Percentiles rank a stretch among this genome's conserved stretches.
Conservation (phyloP, 2,113 vertebrate species). For the Gadus macrocephalus region DNA sequence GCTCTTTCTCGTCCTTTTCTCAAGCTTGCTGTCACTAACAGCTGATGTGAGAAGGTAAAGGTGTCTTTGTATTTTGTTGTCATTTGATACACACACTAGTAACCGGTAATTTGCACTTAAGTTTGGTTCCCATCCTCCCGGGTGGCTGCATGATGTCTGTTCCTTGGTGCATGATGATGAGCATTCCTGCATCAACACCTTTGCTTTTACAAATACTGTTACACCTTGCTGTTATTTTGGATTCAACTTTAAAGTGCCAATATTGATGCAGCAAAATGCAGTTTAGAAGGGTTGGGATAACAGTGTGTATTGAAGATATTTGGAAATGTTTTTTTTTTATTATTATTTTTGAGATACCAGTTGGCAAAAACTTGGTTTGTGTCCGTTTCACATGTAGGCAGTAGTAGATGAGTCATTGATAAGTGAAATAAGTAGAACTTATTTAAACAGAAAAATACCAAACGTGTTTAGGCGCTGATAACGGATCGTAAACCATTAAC, state of each 20-base stretch:
- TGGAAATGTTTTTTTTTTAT: neutral
- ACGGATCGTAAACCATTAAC: too few relatives aligned
- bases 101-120: slow-evolving; percentile 59
- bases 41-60: slow-evolving; percentile 88
- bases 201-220: too few relatives aligned
- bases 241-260: neutral
- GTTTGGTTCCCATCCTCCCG: slow-evolving; percentile 17
- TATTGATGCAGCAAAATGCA: too few relatives aligned
- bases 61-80: slow-evolving; percentile 70
- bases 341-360: neutral
- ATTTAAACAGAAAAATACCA: slow-evolving; percentile 51
- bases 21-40: slow-evolving; percentile 85
- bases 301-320: too few relatives aligned
- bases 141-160: neutral
- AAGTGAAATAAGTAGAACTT: too few relatives aligned
- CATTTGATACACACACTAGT: slow-evolving; percentile 62
- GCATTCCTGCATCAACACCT: too few relatives aligned
- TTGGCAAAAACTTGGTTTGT: too few relatives aligned
- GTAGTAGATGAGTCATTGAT: too few relatives aligned
- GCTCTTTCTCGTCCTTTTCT: slow-evolving; percentile 70
- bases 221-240: neutral
- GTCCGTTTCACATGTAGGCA: too few relatives aligned
- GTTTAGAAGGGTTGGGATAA: too few relatives aligned
- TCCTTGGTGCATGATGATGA: neutral
- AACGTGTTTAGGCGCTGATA: neutral